These are phyloP conservation scores for Sebastes jordani DNA, from an alignment of 2,797 vertebrate species.

Conservation along the genomic window DNA sequence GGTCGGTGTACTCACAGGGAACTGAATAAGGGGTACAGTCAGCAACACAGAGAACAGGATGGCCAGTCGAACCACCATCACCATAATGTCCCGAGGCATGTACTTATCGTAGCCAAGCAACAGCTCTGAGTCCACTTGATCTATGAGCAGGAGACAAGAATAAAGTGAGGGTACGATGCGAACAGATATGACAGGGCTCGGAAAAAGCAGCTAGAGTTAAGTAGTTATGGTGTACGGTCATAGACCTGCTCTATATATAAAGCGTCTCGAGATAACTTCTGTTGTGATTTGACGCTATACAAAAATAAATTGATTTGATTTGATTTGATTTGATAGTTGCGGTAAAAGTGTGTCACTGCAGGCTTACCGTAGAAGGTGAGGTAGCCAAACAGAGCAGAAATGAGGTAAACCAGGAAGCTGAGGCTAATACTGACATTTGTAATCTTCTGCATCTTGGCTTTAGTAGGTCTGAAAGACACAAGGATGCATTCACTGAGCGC, in stretches of 20 bases:
- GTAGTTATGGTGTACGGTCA: too few relatives aligned
- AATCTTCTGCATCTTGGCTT: constrained; percentile 92
- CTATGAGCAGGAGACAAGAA: constrained; percentile 71
- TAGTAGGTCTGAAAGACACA: constrained; percentile 86
- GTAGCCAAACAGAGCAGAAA: constrained; percentile 94
- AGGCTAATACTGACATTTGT: constrained; percentile 87
- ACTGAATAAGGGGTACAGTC: constrained; percentile 94
- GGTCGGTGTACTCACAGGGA: constrained; percentile 88
- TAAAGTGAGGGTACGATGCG: neutral
- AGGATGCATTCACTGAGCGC: neutral
- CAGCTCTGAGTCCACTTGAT: constrained; percentile 89
- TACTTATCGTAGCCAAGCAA: constrained; percentile 85
- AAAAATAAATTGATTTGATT: too few relatives aligned
- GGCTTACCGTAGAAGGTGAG: constrained; percentile 94
- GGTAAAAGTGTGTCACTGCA: neutral
- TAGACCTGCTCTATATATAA: too few relatives aligned
- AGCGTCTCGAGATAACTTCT: too few relatives aligned
- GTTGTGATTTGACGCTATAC: too few relatives aligned
- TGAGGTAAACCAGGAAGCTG: constrained; percentile 90
- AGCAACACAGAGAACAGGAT: constrained; percentile 90
- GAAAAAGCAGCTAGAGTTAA: neutral
- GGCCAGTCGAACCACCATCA: constrained; percentile 88
- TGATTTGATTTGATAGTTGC: too few relatives aligned
- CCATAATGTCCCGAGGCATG: constrained; percentile 84
- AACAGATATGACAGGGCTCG: neutral